Evolutionary conservation across 2,888 invertebrate genomes (phyloP), one percentile per base, ranked within the genome.

Genomic region (Lapara coniferarum): DNA sequence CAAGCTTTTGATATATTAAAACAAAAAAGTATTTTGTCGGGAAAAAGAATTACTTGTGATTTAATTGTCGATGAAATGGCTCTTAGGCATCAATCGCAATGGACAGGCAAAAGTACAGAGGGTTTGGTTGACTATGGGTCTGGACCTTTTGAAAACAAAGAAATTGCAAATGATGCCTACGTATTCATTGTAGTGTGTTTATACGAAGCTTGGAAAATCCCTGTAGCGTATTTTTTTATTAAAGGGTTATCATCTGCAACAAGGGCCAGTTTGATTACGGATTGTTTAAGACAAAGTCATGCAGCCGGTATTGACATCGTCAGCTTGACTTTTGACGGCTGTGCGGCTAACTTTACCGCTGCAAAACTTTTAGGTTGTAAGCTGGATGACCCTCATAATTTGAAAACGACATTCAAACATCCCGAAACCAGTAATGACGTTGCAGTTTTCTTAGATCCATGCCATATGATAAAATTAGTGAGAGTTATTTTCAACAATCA

Each of bases 61-160:
- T 56, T 56, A 25, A 56, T 56, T 56, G 56, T 56, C 16, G 56
- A 56, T 56, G 56, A 56, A 56, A 56, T 56, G 16, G 56, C 56
- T 56, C 56, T 56, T 25, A 56, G 56, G 56, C 56, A 56, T 56
- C 56, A 56, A 56, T 1, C 16, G 3, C 56, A 56, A 19, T 56
- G 16, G 56, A 56, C 56, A 16, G 56, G 56, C 25, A 56, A 56
- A 56, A 56, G 14, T 51, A 51, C 51, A 51, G 51, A 51, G 14
- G 51, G 51, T 13, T 51, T 51, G 12, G 10, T 51, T n/a, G n/a
- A n/a, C n/a, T n/a, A n/a, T n/a, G n/a, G n/a, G n/a, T n/a, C n/a
- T n/a, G n/a, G n/a, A n/a, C n/a, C n/a, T n/a, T n/a, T n/a, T n/a
- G n/a, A n/a, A n/a, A n/a, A n/a, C n/a, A n/a, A n/a, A n/a, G n/a